Conservation (phyloP, 1,140 invertebrate genomes). For the Pseudomyrmex concolor region DNA sequence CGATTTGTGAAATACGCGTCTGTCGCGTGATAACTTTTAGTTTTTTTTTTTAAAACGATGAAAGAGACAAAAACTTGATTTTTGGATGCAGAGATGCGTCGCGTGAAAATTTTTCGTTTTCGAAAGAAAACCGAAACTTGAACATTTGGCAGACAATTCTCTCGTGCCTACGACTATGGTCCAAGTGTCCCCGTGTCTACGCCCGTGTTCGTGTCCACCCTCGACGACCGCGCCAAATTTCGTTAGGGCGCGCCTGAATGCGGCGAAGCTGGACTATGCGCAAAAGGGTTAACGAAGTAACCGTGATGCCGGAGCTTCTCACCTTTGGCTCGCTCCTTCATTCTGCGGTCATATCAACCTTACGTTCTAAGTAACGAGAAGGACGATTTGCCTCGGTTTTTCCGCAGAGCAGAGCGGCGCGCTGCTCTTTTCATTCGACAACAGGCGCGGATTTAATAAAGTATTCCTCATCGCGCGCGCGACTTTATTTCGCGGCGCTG, state of each 20-base stretch:
- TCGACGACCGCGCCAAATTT: constrained; percentile 36
- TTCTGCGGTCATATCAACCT: constrained; percentile 45
- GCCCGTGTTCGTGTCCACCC: constrained; percentile 12
- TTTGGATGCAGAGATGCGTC: not conserved
- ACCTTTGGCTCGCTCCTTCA: constrained; percentile 30
- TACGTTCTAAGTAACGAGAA: constrained; percentile 31
- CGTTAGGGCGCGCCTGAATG: constrained; percentile 35
- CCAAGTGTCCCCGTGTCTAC: not conserved
- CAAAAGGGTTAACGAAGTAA: constrained; percentile 60
- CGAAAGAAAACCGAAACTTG: no score
- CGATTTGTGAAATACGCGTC: not conserved
- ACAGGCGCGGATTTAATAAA: constrained; percentile 54
- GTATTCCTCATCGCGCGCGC: constrained; percentile 29
- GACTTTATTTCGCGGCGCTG: constrained; percentile 27
- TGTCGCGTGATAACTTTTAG: not conserved
- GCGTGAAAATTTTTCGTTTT: no score
- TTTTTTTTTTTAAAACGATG: not conserved
- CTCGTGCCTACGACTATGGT: not conserved
- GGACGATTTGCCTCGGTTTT: constrained; percentile 24
- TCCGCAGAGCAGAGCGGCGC: not conserved
- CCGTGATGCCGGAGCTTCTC: constrained; percentile 30
- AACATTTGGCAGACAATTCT: not conserved
- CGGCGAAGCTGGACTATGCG: constrained; percentile 25
- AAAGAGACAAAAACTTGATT: not conserved
- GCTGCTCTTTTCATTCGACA: constrained; percentile 38